phyloP scores from a whole-genome alignment of 2,888 invertebrate genomes.

The Polietes domitor region DNA sequence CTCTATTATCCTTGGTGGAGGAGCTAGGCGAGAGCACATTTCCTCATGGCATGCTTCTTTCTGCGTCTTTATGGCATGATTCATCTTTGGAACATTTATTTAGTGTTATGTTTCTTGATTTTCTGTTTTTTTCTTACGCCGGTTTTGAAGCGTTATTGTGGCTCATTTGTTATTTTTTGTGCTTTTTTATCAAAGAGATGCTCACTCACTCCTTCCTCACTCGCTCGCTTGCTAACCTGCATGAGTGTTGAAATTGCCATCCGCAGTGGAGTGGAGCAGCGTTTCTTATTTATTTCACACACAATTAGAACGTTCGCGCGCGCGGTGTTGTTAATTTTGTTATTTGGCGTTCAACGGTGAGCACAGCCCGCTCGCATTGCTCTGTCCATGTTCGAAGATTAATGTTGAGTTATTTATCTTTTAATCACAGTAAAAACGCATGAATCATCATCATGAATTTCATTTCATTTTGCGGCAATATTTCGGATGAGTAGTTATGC shows the following conservation, averaged over 20 bases:
- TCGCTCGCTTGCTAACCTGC: neutral
- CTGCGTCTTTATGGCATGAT: neutral
- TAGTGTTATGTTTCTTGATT: neutral
- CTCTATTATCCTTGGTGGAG: slow-evolving; percentile 13
- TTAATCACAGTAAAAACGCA: slow-evolving; percentile 26
- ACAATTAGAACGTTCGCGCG: slow-evolving; percentile 58
- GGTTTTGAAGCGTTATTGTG: slow-evolving; percentile 13
- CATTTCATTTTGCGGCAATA: neutral
- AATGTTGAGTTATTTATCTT: slow-evolving; percentile 34
- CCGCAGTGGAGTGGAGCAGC: neutral
- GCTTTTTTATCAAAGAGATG: slow-evolving; percentile 21
- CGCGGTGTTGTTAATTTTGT: slow-evolving; percentile 16
- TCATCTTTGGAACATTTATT: slow-evolving; percentile 14
- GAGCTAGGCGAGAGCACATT: neutral
- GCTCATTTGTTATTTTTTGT: slow-evolving; percentile 37
- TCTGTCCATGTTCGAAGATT: slow-evolving; percentile 4
- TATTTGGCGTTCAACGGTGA: neutral
- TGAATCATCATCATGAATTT: slow-evolving; percentile 34
- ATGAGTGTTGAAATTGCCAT: slow-evolving; percentile 9
- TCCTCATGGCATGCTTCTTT: neutral
- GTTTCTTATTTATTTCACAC: slow-evolving; percentile 54
- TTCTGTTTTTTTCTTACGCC: neutral
- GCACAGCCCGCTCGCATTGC: no score
- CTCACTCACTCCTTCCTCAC: neutral
- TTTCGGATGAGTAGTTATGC: neutral